Base-by-base conservation (phyloP, 2,888 invertebrate species). In the Caenorhabditis panamensis region DNA sequence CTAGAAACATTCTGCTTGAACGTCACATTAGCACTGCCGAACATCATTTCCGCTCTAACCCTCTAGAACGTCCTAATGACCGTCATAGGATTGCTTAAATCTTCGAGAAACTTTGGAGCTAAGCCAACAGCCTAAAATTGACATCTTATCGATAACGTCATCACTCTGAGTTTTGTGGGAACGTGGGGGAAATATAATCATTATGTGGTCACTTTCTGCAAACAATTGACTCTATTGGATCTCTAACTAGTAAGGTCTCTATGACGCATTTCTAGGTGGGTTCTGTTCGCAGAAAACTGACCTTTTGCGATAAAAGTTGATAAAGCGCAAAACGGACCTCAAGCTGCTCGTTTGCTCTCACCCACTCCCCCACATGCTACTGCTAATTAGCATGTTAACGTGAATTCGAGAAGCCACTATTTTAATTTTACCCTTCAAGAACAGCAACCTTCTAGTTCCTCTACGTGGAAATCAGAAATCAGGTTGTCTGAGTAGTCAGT, bases 11-110 rank as follows among this genome's bases (percentile, higher is more conserved):
- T 18, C n/a, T 3, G 47, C 47, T n/a, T 9, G 71, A 71, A 71
- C 71, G 71, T 71, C 71, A 71, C 62, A 22, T 28, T 54, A 51
- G 51, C 28, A 28, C 41, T 26, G 18, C 31, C 18, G 58, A 61
- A 69, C 69, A 69, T 69, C 61, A 69, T 53, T 58, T 61, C 51
- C 44, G 37, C n/a, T 36, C 9, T 31, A 26, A 41, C 28, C 61
- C 22, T n/a, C n/a, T 47, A 53, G 72, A 72, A 63, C 72, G 49
- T 63, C 72, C 51, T 54, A 59, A 41, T 59, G 41, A 41, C 41
- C 53, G 56, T 72, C 47, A 72, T 72, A 63, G 63, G 72, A 72
- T 72, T 63, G 63, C 72, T 49, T 22, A 71, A 71, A 71, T 71
- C 71, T 62, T 44, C 56, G 54, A 69, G 59, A 51, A 37, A 28